Conservation (phyloP, 2,797 vertebrate species). For the Intellagama lesueurii region DNA sequence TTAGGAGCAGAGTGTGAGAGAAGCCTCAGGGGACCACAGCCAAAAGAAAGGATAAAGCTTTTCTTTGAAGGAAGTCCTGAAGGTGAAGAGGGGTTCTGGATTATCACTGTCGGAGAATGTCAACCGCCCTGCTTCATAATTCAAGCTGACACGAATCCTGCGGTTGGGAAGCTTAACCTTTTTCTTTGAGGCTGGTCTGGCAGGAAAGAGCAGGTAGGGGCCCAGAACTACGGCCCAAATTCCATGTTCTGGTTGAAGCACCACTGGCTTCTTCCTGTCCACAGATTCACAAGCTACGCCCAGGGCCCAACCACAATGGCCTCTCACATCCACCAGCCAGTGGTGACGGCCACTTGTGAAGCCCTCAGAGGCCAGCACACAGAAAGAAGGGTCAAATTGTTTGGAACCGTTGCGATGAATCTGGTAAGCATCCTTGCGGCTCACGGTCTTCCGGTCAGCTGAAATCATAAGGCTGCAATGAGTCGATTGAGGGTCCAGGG, state of each 20-base stretch:
- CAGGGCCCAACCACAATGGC: conserved; percentile 80
- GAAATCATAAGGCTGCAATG: conserved; percentile 42
- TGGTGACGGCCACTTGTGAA: conserved; percentile 61
- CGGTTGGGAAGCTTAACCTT: conserved; percentile 62
- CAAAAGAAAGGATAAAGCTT: conserved; percentile 47
- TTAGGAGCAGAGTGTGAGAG: conserved; percentile 2
- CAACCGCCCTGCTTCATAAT: conserved; percentile 66
- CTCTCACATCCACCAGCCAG: conserved; percentile 72
- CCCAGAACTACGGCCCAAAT: conserved; percentile 81
- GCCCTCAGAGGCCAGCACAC: conserved; percentile 78
- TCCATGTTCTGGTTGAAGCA: conserved; percentile 78
- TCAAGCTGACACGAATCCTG: conserved; percentile 77
- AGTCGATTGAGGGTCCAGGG: conserved; percentile 11
- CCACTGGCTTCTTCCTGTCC: conserved; percentile 78
- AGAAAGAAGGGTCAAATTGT: conserved; percentile 82
- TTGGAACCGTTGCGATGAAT: conserved; percentile 42
- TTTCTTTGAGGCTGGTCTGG: conserved; percentile 64
- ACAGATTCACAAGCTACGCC: conserved; percentile 79
- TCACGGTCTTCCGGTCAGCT: conserved; percentile 39
- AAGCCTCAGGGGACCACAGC: conserved; percentile 33
- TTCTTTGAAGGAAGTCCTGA: conserved; percentile 10
- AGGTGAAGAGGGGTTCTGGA: conserved; percentile 24
- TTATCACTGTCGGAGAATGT: background rate
- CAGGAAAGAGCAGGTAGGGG: conserved; percentile 72
- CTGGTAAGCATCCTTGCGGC: conserved; percentile 25